Conservation (phyloP, 92 coral and sea anemone species). For the Muricea muricata region DNA sequence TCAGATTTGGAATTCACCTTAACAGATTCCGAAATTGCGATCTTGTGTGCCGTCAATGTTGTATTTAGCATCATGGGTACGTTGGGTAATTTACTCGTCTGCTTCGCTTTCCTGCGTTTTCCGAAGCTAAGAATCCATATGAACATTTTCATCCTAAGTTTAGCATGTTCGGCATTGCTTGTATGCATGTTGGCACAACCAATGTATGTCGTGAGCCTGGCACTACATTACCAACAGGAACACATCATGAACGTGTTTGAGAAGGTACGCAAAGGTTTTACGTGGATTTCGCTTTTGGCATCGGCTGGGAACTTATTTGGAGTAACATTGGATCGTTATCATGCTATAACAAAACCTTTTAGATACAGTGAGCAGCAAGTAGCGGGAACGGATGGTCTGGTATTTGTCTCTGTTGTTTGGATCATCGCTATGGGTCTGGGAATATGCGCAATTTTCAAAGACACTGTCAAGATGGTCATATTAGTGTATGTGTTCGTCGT, state of each 20-base stretch:
- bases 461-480: conserved; percentile 35
- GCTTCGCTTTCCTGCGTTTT: conserved; percentile 67
- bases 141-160: conserved; percentile 78
- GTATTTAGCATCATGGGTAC: conserved; percentile 81
- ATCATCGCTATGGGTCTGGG: conserved; percentile 72
- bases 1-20: conserved; percentile 23
- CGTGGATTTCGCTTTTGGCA: conserved; percentile 86
- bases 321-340: conserved; percentile 86
- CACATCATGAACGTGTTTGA: conserved; percentile 40
- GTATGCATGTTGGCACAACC: conserved; percentile 89
- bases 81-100: conserved; percentile 80
- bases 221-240: conserved; percentile 63
- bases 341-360: conserved; percentile 82
- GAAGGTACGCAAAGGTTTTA: conserved; percentile 70
- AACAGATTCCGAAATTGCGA: conserved; percentile 56
- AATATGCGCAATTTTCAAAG: conserved; percentile 55
- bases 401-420: conserved; percentile 72
- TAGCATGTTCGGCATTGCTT: conserved; percentile 85
- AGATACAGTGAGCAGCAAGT: conserved; percentile 57
- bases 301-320: conserved; percentile 88
- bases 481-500: conserved; percentile 69
- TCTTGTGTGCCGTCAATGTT: conserved; percentile 72
- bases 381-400: conserved; percentile 45
- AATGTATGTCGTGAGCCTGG: conserved; percentile 77
- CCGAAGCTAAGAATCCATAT: conserved; percentile 73